phyloP scores from a whole-genome alignment of 2,113 vertebrate genomes.

The Brachyhypopomus occidentalis region DNA sequence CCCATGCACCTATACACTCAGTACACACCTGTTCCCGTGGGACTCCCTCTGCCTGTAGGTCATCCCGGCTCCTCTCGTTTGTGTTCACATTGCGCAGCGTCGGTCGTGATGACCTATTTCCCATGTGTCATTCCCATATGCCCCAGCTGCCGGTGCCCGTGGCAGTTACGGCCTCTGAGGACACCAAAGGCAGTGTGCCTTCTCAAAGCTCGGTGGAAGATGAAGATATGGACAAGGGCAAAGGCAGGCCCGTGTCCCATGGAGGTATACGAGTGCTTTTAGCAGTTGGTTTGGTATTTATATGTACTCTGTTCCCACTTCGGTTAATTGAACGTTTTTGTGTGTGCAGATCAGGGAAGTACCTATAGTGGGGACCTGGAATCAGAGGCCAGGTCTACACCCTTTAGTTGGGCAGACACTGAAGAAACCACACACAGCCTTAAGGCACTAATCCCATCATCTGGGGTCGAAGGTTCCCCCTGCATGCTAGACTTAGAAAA shows the following conservation, averaged over 20 bases:
- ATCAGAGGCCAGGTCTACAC: conserved; percentile 80
- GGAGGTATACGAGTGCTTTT: conserved; percentile 71
- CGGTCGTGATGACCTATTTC: too few relatives aligned
- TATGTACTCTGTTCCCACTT: not conserved
- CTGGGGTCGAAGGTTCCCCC: conserved; percentile 67
- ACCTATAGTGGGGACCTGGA: conserved; percentile 80
- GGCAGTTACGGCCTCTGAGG: conserved; percentile 74
- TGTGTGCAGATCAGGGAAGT: conserved; percentile 79
- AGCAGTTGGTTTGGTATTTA: not conserved
- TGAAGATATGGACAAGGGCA: conserved; percentile 80
- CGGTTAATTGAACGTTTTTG: not conserved
- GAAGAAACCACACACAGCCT: conserved; percentile 68
- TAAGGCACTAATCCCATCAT: conserved; percentile 70
- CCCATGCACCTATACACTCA: conserved; percentile 95
- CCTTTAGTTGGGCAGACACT: conserved; percentile 77
- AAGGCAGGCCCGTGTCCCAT: conserved; percentile 71
- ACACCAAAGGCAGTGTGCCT: conserved; percentile 74
- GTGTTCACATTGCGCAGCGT: not conserved
- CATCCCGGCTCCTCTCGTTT: not conserved
- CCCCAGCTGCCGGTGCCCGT: conserved; percentile 89
- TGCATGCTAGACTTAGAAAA: conserved; percentile 84
- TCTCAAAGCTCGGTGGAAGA: conserved; percentile 69
- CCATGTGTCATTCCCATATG: not conserved
- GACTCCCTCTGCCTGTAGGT: conserved; percentile 89
- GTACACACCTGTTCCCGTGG: conserved; percentile 86